Evolutionary conservation across 2,797 vertebrate genomes (phyloP), one percentile per base, ranked within the genome.

Genomic region (Xenops minutus): DNA sequence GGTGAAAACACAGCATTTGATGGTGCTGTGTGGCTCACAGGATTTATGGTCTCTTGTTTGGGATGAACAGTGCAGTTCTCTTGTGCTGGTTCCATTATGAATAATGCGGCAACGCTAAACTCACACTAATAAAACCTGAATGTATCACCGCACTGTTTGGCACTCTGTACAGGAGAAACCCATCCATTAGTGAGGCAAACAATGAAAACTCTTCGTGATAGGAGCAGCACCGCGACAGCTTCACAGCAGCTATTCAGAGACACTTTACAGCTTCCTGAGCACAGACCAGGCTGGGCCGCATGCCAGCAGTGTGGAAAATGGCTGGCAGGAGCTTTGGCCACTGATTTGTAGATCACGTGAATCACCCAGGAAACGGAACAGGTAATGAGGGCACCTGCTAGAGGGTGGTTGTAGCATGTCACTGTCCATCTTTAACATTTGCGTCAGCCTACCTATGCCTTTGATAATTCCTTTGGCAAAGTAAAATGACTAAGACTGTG

Each of bases 201-300:
- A 96, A 71, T 91, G 94, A 94, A 95, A 95, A 92, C 46, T 64
- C 94, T 91, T 96, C 89, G 85, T 97, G 94, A 67, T 44, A 74
- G 88, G 52, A 93, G 78, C 74, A 71, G 85, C 2, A 0, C 44
- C 49, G 77, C 67, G 83, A 90, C 7, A 26, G 83, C 83, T 90
- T 95, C 96, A 85, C 89, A 91, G 88, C 49, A 82, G 80, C 85
- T 93, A 96, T 96, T 96, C 93, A 94, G 92, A 94, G 61, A 43
- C 77, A 62, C 88, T 93, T 86, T 83, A 89, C 91, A 87, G 89
- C 88, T 94, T 95, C 94, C 93, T 96, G 89, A 90, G 83, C 80
- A 51, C 71, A 93, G 71, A 63, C 51, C 43, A 62, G 51, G n/a
- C 88, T 74, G 74, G 95, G 93, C 92, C 74, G 54, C 27, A 1